Evolutionary conservation across 1,140 invertebrate genomes (phyloP).

Genomic region (Ctenoplectra terminalis): DNA sequence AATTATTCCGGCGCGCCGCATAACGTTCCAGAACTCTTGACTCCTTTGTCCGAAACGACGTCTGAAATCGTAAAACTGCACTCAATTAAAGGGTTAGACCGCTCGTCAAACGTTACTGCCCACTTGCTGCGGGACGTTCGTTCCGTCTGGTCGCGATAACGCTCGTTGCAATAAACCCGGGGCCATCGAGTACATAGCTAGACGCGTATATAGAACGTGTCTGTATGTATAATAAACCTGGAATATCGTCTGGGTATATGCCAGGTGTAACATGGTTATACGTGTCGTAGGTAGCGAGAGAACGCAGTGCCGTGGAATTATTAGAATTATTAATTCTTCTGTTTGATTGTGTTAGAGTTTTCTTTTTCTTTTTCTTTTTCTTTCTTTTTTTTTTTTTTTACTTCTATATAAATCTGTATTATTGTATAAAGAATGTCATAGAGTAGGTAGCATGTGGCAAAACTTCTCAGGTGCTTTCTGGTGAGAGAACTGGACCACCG

Average conservation of each 20-base stretch:
- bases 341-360: no score
- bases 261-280: not conserved
- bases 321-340: no score
- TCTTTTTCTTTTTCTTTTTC: no score
- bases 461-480: no score
- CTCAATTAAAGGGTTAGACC: constrained; percentile 69
- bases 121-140: constrained; percentile 59
- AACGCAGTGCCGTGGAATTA: no score
- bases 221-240: constrained; percentile 21
- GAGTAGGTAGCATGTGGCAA: no score
- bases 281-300: not conserved
- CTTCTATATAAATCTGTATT: no score
- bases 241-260: not conserved
- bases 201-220: not conserved
- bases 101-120: constrained; percentile 67
- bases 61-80: constrained; percentile 69
- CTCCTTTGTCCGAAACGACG: constrained; percentile 58
- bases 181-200: not conserved
- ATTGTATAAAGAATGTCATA: no score
- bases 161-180: constrained; percentile 50
- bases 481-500: no score
- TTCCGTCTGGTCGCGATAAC: constrained; percentile 64
- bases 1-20: constrained; percentile 52
- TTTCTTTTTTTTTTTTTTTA: no score
- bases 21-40: constrained; percentile 47